phyloP scores from a whole-genome alignment of 2,888 invertebrate genomes.

The Panopea generosa region DNA sequence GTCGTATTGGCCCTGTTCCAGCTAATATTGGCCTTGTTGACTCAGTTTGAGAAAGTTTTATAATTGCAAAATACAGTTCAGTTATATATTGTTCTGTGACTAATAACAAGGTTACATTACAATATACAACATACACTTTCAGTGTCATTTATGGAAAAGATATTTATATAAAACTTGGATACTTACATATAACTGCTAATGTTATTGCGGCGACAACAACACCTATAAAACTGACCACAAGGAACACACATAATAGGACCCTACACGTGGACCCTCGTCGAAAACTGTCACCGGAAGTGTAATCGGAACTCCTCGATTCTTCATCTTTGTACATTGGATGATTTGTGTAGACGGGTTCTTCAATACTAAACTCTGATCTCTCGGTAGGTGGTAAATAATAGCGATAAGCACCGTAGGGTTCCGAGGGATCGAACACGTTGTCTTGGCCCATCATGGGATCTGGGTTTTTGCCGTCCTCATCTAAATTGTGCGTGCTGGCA shows the following conservation, averaged over 20 bases:
- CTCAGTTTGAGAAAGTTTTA: too few species aligned
- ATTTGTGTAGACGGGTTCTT: conserved; percentile 45
- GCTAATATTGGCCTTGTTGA: too few species aligned
- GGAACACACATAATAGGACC: conserved; percentile 64
- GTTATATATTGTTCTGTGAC: too few species aligned
- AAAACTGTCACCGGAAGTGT: conserved; percentile 59
- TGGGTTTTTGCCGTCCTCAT: conserved; percentile 59
- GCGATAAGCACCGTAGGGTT: conserved; percentile 59
- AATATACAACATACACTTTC: too few species aligned
- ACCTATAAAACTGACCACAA: conserved; percentile 62
- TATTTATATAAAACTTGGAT: too few species aligned
- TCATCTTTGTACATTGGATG: conserved; percentile 60
- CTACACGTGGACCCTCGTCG: conserved; percentile 60
- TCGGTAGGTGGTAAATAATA: conserved; percentile 55
- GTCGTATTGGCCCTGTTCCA: too few species aligned
- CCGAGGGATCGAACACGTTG: conserved; percentile 63
- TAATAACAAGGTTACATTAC: too few species aligned
- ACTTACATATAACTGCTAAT: too few species aligned
- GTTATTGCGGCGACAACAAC: conserved; percentile 65
- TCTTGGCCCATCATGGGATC: conserved; percentile 63
- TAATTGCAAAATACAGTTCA: too few species aligned
- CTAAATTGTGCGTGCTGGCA: conserved; percentile 60
- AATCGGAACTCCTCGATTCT: conserved; percentile 63
- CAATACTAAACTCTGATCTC: conserved; percentile 61
- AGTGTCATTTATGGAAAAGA: too few species aligned